Evolutionary conservation across 2,888 invertebrate species (phyloP), one percentile per base, ranked within the genome.

Genomic region (Scelioninae gen. 2): DNA sequence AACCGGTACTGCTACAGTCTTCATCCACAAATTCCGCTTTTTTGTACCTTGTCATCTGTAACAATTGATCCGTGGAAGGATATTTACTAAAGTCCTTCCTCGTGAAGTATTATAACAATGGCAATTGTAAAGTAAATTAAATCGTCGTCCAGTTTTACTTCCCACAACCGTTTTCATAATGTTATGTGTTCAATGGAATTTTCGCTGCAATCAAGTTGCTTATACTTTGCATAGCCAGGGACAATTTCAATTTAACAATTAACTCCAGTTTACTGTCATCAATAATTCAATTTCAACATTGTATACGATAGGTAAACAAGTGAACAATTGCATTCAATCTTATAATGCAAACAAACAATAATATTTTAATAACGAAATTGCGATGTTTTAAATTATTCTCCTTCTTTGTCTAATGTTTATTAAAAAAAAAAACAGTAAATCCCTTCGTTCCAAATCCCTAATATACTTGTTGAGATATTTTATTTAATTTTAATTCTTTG

Each of bases 1-100:
- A 94, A 78, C 94, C 94, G 81, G 94, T 91, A 81, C 94, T 94
- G 81, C 94, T 94, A 79, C 92, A 92, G 16, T 90, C 90, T 83
- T 95, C 95, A 76, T 94, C 94, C 82, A 94, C 94, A 81, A 95
- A 93, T 81, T 94, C 94, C 18, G 94, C 93, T 87, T 94, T 94
- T 87, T 94, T 94, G 84, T 95, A 95, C 77, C 93, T 91, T 79
- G 94, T 94, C 95, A 95, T 95, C 95, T 95, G 88, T 2, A 84
- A 85, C n/a, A 53, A 45, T 41, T 19, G n/a, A n/a, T n/a, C 1
- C 16, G 19, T 5, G 13, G 2, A 39, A 45, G 19, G 19, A 57
- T 31, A 25, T 9, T 33, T 33, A 13, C 35, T 35, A 4, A 35
- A 35, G 13, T 25, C 4, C 25, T 25, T 6, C 25, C 6, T 4